These are phyloP conservation scores for Zhengitettix transpicula DNA, from an alignment of 2,888 invertebrate species.

Conservation along the genomic window DNA sequence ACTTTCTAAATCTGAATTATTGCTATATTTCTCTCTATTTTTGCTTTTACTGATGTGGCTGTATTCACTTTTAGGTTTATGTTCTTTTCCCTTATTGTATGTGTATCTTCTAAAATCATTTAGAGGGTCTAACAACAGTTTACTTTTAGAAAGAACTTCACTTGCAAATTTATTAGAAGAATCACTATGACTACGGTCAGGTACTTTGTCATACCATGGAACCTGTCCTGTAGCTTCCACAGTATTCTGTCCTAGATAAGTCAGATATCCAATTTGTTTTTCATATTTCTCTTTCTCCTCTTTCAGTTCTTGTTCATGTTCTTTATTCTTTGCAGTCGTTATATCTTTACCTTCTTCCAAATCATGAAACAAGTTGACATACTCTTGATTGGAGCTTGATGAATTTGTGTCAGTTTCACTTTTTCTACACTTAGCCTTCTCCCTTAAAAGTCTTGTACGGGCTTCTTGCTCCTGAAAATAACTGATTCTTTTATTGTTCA, in stretches of 20 bases:
- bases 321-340: slow-evolving; percentile 53
- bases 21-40: slow-evolving; percentile 20
- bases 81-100: slow-evolving; percentile 15
- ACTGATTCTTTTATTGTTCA: not conserved
- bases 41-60: slow-evolving; percentile 13
- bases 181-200: slow-evolving; percentile 29
- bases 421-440: slow-evolving; percentile 37
- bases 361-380: slow-evolving; percentile 78
- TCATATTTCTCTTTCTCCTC: slow-evolving; percentile 92
- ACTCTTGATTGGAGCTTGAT: slow-evolving; percentile 27
- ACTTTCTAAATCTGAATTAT: slow-evolving; percentile 19
- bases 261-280: slow-evolving; percentile 90
- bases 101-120: slow-evolving; percentile 45
- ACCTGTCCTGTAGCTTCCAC: slow-evolving; percentile 68
- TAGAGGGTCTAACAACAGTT: slow-evolving; percentile 51
- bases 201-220: slow-evolving; percentile 76
- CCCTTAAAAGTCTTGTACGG: slow-evolving; percentile 50
- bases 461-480: slow-evolving; percentile 63
- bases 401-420: slow-evolving; percentile 4
- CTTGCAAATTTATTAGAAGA: not conserved
- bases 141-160: slow-evolving; percentile 7
- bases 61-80: not conserved
- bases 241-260: slow-evolving; percentile 87
- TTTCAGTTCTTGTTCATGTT: slow-evolving; percentile 77
- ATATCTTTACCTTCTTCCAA: slow-evolving; percentile 54